Evolutionary conservation across 2,888 invertebrate genomes (phyloP).

Genomic region (Agelastica alni): DNA sequence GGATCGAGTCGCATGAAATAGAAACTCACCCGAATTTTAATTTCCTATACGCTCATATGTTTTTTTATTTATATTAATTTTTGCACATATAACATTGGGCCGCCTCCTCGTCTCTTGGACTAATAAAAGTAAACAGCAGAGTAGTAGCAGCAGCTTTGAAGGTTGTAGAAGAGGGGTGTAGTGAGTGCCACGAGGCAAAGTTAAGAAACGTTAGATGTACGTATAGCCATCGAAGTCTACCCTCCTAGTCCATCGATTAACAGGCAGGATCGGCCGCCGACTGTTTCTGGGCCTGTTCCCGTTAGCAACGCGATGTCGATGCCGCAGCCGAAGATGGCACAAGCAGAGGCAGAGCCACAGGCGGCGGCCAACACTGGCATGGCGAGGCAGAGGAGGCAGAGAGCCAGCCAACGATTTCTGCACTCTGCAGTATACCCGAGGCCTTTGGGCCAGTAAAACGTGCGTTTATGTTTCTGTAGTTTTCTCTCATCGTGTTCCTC

Average conservation of each 20-base stretch:
- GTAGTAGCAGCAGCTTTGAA: too few species aligned
- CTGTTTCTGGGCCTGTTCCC: background rate
- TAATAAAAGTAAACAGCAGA: too few species aligned
- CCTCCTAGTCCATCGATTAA: background rate
- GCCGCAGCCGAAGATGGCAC: constrained; percentile 32
- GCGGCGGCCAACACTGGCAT: constrained; percentile 18
- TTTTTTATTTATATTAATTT: too few species aligned
- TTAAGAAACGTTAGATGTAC: background rate
- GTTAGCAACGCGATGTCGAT: constrained; percentile 1
- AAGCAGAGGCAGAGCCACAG: constrained; percentile 12
- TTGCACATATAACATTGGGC: too few species aligned
- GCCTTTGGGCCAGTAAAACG: constrained; percentile 38
- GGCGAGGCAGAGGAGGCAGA: constrained; percentile 25
- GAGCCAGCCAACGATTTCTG: constrained; percentile 37
- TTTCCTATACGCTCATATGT: too few species aligned
- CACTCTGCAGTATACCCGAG: constrained; percentile 47
- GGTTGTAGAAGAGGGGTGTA: background rate
- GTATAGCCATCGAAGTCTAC: background rate
- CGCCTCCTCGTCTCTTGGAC: too few species aligned
- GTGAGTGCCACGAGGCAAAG: background rate
- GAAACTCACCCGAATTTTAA: too few species aligned
- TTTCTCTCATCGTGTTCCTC: constrained; percentile 27
- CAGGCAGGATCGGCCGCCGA: background rate
- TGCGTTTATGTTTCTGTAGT: constrained; percentile 16
- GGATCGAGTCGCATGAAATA: too few species aligned